Evolutionary conservation across 2,888 invertebrate species (phyloP).

Genomic region (Callyntrura guangdongensis): DNA sequence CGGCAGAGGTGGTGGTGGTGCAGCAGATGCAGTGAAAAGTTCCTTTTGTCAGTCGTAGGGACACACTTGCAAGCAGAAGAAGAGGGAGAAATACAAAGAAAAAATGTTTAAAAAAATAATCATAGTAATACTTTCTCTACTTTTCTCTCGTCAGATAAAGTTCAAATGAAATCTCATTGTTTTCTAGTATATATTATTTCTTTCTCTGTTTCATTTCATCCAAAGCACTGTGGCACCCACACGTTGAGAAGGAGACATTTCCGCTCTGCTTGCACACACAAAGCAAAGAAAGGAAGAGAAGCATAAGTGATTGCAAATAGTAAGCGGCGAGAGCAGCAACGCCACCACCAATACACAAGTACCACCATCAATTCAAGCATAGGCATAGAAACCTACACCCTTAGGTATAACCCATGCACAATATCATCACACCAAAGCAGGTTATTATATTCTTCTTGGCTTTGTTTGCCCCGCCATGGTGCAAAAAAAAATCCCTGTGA

Average conservation of each 20-base stretch:
- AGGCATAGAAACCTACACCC: too few relatives aligned
- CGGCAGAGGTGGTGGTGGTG: background rate
- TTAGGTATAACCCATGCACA: background rate
- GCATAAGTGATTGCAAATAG: background rate
- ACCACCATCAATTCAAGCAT: slow-evolving; percentile 22
- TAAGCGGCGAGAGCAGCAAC: background rate
- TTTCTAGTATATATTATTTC: slow-evolving; percentile 56
- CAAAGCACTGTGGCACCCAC: slow-evolving; percentile 31
- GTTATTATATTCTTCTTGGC: background rate
- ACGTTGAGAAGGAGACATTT: slow-evolving; percentile 10
- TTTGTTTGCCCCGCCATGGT: background rate
- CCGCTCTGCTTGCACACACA: background rate
- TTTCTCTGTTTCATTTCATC: slow-evolving; percentile 50
- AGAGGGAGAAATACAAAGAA: slow-evolving; percentile 18
- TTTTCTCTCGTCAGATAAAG: slow-evolving; percentile 54
- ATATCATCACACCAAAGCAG: background rate
- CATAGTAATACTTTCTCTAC: slow-evolving; percentile 35
- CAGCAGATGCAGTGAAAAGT: slow-evolving; percentile 8
- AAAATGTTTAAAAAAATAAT: slow-evolving; percentile 57
- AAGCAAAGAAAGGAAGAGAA: background rate
- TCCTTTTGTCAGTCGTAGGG: slow-evolving; percentile 39
- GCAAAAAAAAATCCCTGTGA: background rate
- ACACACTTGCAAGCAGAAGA: slow-evolving; percentile 3
- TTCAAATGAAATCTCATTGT: slow-evolving; percentile 71
- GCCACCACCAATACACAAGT: background rate